Base-by-base conservation (phyloP, 2,888 invertebrate genomes). In the Nysson spinosus region DNA sequence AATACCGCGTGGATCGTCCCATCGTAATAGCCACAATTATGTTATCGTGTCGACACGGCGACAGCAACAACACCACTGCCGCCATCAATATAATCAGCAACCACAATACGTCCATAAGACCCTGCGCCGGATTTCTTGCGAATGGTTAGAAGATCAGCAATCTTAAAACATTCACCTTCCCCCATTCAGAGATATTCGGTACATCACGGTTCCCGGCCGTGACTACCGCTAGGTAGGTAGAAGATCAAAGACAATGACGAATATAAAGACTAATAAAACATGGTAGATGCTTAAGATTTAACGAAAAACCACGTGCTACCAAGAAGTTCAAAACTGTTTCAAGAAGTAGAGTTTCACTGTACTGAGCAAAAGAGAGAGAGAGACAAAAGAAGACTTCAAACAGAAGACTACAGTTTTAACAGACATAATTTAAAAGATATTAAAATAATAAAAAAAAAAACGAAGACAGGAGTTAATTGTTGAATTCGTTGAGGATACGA, bases 61-160 rank as follows among this genome's bases (percentile, higher is more conserved):
- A 64, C 35, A 60, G 39, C 60, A 67, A 20, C 49, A 55, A 64
- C 54, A 44, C 30, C 50, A 62, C 49, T 42, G 50, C 46, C 46
- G 55, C 24, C 58, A 24, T 26, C 49, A 37, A 20, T 42, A 44
- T 32, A 37, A 16, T 24, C 43, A 54, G 19, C 44, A 40, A 40
- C 32, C 19, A 35, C 54, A 35, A 26, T 37, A 46, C 44, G 35
- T 43, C 47, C 46, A 22, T 56, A 42, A 69, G 42, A 54, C 47
- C 35, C 19, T 44, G 58, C 56, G 43, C 28, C 39, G 72, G 74
- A 76, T 71, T 64, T 56, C 51, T 81, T 30, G 78, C 80, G 17
- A 78, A 81, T 62, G 75, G 77, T 77, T 81, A 77, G 60, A n/a
- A n/a, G n/a, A n/a, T n/a, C n/a, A n/a, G n/a, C n/a, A n/a, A n/a